Evolutionary conservation across 2,797 vertebrate genomes (phyloP), one percentile per base, ranked within the genome.

Genomic region (Nyctibius grandis): DNA sequence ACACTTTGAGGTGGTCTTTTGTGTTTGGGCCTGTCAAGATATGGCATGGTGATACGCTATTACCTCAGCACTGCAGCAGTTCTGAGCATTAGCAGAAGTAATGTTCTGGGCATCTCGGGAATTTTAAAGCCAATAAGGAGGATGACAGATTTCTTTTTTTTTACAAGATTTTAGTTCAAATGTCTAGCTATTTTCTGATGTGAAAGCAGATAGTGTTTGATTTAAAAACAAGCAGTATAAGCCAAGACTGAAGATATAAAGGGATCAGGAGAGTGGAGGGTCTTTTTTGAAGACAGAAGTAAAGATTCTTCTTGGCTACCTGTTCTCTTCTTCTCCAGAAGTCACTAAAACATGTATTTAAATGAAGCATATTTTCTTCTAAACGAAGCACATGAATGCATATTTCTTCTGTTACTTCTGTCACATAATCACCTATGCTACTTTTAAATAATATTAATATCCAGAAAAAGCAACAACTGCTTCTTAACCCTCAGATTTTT

Each of bases 21-120:
- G 23, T 22, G 7, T 64, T 63, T 59, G 19, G 25, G 9, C 19
- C 18, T 38, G 36, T 65, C 20, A 23, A 50, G 22, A 3, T 36
- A 25, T 10, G 15, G 9, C 63, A 54, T 16, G 9, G 22, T 25
- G 29, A 7, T 40, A 21, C 0, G 1, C 3, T 54, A 0, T 20
- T 28, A 28, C 15, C 33, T 13, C 33, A 50, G 28, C 14, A 21
- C n/a, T 44, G 21, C 8, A 10, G 33, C 13, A 17, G 16, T 29
- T 79, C n/a, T 28, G 42, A 75, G 29, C 67, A 29, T 12, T n/a
- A 57, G 19, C 23, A 73, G 54, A 67, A 65, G 23, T n/a, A 47
- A 57, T 28, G 7, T 67, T 72, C 40, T 42, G n/a, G 44, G 15
- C 31, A 57, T 20, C 53, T 28, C 36, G 28, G 15, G 42, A 54